Conservation (phyloP, 2,797 vertebrate species). For the Acanthurus lineatus region DNA sequence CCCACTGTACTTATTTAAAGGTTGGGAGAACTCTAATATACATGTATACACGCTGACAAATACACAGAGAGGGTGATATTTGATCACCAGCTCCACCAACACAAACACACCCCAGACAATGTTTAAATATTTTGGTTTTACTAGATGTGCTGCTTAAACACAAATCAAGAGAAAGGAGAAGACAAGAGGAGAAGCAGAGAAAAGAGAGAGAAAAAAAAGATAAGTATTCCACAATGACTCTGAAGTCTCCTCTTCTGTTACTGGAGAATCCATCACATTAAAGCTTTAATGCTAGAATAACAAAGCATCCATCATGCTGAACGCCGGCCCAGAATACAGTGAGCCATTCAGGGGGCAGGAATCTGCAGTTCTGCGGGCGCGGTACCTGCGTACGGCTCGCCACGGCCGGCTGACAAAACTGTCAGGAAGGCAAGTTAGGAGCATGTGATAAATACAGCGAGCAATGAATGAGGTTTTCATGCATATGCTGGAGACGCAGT, state of each 20-base stretch:
- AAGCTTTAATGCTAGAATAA: slow-evolving; percentile 84
- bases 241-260: slow-evolving; percentile 51
- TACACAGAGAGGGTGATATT: slow-evolving; percentile 14
- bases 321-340: slow-evolving; percentile 56
- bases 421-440: slow-evolving; percentile 33
- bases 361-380: slow-evolving; percentile 31
- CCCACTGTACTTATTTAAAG: slow-evolving; percentile 13
- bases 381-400: slow-evolving; percentile 38
- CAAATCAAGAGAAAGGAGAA: not conserved
- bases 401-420: slow-evolving; percentile 37
- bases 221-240: slow-evolving; percentile 46
- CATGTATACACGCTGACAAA: slow-evolving; percentile 13
- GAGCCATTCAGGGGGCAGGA: slow-evolving; percentile 59
- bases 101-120: slow-evolving; percentile 15
- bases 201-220: not conserved
- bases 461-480: slow-evolving; percentile 61
- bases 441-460: slow-evolving; percentile 57
- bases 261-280: slow-evolving; percentile 81
- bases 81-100: slow-evolving; percentile 16
- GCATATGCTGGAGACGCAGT: slow-evolving; percentile 57
- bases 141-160: not conserved
- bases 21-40: not conserved
- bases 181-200: not conserved
- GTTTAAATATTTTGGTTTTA: slow-evolving; percentile 36
- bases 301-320: slow-evolving; percentile 79